Conservation (phyloP, 2,888 invertebrate genomes). For the Trachelus iudaicus region DNA sequence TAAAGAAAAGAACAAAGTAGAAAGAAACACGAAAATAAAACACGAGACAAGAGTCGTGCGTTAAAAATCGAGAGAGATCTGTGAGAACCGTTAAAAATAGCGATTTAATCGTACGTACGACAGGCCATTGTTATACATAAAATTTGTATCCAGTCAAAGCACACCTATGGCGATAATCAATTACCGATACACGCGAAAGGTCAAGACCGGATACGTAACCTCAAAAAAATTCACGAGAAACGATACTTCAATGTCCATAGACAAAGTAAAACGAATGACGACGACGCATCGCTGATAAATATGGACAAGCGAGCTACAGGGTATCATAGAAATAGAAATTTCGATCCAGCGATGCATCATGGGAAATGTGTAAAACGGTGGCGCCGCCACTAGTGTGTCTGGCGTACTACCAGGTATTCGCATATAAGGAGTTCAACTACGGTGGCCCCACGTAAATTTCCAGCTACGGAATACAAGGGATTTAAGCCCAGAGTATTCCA, state of each 20-base stretch:
- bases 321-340: too few species aligned
- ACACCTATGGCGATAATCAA: background rate
- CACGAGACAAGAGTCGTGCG: background rate
- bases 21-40: background rate
- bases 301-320: background rate
- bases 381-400: too few species aligned
- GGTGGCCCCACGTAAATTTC: too few species aligned
- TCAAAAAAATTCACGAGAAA: background rate
- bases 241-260: background rate
- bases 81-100: background rate
- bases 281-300: background rate
- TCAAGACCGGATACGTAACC: background rate
- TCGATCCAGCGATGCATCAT: too few species aligned
- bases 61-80: background rate
- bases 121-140: background rate
- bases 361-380: too few species aligned
- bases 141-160: background rate
- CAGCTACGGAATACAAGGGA: too few species aligned
- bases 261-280: background rate
- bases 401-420: too few species aligned
- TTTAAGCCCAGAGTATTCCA: too few species aligned
- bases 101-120: background rate
- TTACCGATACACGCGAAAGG: background rate
- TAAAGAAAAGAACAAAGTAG: background rate
- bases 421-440: too few species aligned